Evolutionary conservation across 2,797 vertebrate species (phyloP), one percentile per base, ranked within the genome.

Genomic region (Cichlasoma orientale): DNA sequence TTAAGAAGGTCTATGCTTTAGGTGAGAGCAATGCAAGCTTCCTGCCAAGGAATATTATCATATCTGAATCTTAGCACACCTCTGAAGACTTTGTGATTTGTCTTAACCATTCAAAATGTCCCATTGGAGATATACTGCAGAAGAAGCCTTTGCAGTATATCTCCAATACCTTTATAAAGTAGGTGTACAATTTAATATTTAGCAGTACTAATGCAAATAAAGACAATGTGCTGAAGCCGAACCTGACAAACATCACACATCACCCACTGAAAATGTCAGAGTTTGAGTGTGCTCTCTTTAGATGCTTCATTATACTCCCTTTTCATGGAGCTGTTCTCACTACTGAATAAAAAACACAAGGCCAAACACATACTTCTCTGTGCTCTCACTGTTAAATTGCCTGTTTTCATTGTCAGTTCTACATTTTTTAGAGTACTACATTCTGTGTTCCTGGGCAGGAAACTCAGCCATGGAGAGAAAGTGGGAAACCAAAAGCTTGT

Each of bases 241-340:
- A 70, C 23, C 23, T 54, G 71, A 23, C 21, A 63, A 27, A 23
- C 4, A 1, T 69, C 38, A 59, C 68, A 50, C 41, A 68, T 68
- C 61, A 53, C 75, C 73, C 70, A 77, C 44, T 79, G 83, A 69
- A 78, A 66, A 61, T 57, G 82, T 80, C 79, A 72, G 56, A 58
- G 76, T 83, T 85, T 50, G 84, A 85, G 80, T 82, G 72, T 61
- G 68, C 23, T 31, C 82, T 82, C 68, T 71, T 78, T 55, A 80
- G 78, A 84, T 3, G 38, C 77, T 77, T 70, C 61, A 81, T 89
- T 77, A 79, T 85, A 72, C 78, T 80, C 56, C 47, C 77, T 77
- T 82, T 68, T 84, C 70, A 86, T 16, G 8, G 52, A 68, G 74
- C 25, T 55, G 71, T 59, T 79, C 80, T 78, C 53, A 50, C 70